Base-by-base conservation (phyloP, 2,888 invertebrate species). In the Tubiluchus corallicola region DNA sequence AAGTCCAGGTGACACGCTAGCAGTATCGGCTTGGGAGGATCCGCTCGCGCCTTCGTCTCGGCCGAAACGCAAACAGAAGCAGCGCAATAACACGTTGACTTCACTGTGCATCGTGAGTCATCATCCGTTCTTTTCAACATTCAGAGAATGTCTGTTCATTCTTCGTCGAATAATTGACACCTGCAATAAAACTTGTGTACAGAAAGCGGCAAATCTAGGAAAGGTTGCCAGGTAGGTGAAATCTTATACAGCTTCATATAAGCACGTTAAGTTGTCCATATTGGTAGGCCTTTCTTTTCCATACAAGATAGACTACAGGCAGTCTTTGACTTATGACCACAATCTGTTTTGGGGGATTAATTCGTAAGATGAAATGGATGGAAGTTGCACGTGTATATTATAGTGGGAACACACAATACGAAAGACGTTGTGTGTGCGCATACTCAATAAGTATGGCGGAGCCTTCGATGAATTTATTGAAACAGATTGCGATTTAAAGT, bases 51-150 rank as follows among this genome's bases (percentile, higher is more conserved):
- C 1, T 51, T 52, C 42, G 54, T 54, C 20, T 16, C 45, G 45
- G 4, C 37, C 47, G 29, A 44, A 16, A 9, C 21, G 21, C 40
- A 39, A 16, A 5, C 53, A 3, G 16, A 17, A 9, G 9, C 16
- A 21, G 4, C 74, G 85, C 55, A 90, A 84, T 67, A 85, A 90
- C 65, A 90, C 94, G 13, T 69, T 98, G 53, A 98, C 98, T 37
- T 94, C 96, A 41, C 71, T 99, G 46, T 99, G 98, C 69, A 76
- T 99, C 54, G 74, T 99, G 46, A 94, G 94, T 49, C 98, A 99
- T 72, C 96, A 99, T 71, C 94, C 96, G 29, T 98, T 99, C 70
- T 92, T 98, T 68, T 82, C 94, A 50, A 88, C 84, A 58, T 98
- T 98, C 71, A 82, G 98, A 52, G 90, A 96, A 71, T 90, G 94